These are phyloP conservation scores for Microplitis demolitor DNA, from an alignment of 1,140 invertebrate genomes.

Conservation along the genomic window DNA sequence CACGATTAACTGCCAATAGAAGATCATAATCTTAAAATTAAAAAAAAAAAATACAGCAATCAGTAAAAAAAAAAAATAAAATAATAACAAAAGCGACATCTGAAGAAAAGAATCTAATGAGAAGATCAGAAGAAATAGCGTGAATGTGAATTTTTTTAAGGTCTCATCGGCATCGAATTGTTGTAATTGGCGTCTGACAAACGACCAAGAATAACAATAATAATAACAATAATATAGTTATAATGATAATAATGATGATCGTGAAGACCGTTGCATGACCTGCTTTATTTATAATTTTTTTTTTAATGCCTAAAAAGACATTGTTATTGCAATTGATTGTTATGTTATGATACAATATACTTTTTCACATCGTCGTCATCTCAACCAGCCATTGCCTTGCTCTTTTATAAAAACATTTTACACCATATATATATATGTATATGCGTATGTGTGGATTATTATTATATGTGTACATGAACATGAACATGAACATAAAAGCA, in stretches of 20 bases:
- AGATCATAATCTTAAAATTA: no score
- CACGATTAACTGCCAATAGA: no score
- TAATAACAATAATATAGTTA: slow-evolving; percentile 19
- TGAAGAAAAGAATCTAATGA: neutral
- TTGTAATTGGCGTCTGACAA: neutral
- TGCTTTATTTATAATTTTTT: slow-evolving; percentile 10
- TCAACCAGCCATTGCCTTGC: neutral
- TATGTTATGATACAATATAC: neutral
- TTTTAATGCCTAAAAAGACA: neutral
- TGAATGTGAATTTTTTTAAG: neutral
- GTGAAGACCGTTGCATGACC: slow-evolving; percentile 31
- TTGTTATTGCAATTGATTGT: slow-evolving; percentile 17
- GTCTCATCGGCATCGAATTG: neutral
- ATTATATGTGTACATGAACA: no score
- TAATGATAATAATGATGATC: slow-evolving; percentile 14
- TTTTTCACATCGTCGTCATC: neutral
- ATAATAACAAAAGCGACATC: neutral
- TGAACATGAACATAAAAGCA: neutral
- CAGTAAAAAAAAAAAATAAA: slow-evolving; percentile 15
- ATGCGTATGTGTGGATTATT: no score
- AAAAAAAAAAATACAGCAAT: no score
- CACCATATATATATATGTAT: neutral
- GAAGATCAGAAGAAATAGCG: neutral
- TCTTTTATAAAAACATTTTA: neutral
- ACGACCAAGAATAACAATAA: slow-evolving; percentile 12